These are phyloP conservation scores for Aurelia sp. DNA, from an alignment of 30 jellyfish, hydroid and myxozoan genomes.

Conservation along the genomic window DNA sequence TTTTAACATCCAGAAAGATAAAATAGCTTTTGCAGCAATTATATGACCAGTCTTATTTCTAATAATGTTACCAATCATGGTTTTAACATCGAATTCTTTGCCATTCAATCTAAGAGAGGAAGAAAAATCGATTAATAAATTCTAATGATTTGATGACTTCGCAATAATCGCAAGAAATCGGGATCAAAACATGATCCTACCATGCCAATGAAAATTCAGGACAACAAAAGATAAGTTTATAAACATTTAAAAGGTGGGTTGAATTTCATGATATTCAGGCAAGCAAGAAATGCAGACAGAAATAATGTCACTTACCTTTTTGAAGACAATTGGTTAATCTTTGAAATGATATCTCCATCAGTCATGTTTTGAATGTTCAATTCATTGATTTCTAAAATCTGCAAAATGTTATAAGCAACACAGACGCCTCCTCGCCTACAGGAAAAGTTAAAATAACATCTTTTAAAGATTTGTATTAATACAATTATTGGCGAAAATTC, in stretches of 20 bases:
- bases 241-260: no score
- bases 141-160: no score
- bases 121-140: no score
- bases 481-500: no score
- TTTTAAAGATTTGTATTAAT: no score
- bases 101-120: background rate
- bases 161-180: no score
- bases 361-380: background rate
- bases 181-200: no score
- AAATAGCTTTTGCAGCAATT: slow-evolving; percentile 21
- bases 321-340: background rate
- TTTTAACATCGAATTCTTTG: slow-evolving; percentile 8
- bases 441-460: no score
- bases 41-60: background rate
- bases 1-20: slow-evolving; percentile 20
- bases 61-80: background rate
- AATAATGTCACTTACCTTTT: background rate
- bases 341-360: background rate
- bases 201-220: no score
- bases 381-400: background rate
- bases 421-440: background rate
- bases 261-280: no score
- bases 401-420: background rate
- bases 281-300: background rate
- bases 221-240: no score